These are phyloP conservation scores for Drosophila mettleri DNA, from an alignment of 2,888 invertebrate species.

Conservation along the genomic window DNA sequence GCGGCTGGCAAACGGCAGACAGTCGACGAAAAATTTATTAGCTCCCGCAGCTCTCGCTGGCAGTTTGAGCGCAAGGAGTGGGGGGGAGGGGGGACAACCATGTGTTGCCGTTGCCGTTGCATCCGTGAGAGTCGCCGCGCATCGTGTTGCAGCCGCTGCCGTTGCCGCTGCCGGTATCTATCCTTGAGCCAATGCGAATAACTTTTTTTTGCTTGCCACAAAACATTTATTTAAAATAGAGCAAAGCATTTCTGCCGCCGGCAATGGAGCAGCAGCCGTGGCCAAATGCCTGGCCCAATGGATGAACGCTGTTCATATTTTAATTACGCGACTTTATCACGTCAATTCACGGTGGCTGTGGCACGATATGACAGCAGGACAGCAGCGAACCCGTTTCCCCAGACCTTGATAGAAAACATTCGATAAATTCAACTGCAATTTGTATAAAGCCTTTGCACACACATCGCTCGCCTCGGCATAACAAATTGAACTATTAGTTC, in stretches of 20 bases:
- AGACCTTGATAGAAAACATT: constrained; percentile 37
- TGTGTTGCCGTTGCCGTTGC: constrained; percentile 57
- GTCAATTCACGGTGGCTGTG: constrained; percentile 63
- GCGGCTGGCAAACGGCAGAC: constrained; percentile 64
- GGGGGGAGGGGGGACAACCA: constrained; percentile 37
- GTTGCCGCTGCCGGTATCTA: constrained; percentile 65
- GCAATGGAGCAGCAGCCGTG: constrained; percentile 46
- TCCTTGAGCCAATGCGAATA: constrained; percentile 69
- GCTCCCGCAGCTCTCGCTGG: constrained; percentile 73
- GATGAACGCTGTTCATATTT: constrained; percentile 76
- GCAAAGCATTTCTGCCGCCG: constrained; percentile 49
- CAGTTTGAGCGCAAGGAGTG: constrained; percentile 24
- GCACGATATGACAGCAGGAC: constrained; percentile 40
- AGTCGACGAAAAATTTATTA: constrained; percentile 74
- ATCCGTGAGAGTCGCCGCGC: constrained; percentile 55
- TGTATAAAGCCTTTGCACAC: constrained; percentile 4
- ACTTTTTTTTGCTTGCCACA: constrained; percentile 68
- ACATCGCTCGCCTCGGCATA: neutral
- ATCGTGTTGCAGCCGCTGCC: constrained; percentile 50
- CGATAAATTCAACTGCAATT: constrained; percentile 42
- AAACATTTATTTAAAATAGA: constrained; percentile 78
- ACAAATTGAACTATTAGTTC: neutral
- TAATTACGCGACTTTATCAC: constrained; percentile 78
- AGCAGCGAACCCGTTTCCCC: constrained; percentile 21
- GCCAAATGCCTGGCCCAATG: constrained; percentile 50